Conservation (phyloP, 92 coral and sea anemone species). For the Heliopora coerulea region DNA sequence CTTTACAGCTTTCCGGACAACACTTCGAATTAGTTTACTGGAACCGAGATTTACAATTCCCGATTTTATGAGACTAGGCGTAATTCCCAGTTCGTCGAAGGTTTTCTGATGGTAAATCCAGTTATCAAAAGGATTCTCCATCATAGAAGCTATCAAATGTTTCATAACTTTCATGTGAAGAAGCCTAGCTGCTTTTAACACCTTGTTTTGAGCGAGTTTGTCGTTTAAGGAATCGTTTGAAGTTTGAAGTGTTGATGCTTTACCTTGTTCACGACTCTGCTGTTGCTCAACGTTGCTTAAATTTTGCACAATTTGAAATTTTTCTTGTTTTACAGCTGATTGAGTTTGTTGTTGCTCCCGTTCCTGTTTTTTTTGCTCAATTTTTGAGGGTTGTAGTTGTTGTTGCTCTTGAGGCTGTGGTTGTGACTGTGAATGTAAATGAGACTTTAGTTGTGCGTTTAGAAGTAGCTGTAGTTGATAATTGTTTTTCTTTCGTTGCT, state of each 20-base stretch:
- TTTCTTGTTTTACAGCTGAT: not conserved
- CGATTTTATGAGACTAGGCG: conserved; percentile 72
- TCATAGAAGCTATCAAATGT: conserved; percentile 63
- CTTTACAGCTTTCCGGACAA: conserved; percentile 65
- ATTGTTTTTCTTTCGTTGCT: too few species aligned
- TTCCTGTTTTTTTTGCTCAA: not conserved
- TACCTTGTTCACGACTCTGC: not conserved
- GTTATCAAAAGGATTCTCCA: conserved; percentile 66
- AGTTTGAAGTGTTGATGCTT: conserved; percentile 1
- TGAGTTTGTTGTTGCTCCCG: not conserved
- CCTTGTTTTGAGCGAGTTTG: not conserved
- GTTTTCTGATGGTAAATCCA: conserved; percentile 90
- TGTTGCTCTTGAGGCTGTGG: not conserved
- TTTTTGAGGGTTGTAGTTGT: not conserved
- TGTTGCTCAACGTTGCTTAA: not conserved
- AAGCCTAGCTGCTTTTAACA: conserved; percentile 20
- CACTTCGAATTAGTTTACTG: conserved; percentile 61
- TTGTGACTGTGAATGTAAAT: not conserved
- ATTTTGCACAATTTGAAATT: not conserved
- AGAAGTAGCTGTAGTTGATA: too few species aligned
- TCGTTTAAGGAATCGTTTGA: conserved; percentile 4
- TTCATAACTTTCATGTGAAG: conserved; percentile 36
- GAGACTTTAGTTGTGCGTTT: too few species aligned
- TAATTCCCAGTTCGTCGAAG: conserved; percentile 74
- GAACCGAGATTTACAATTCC: conserved; percentile 85